These are phyloP conservation scores for Etia nguti DNA, from an alignment of 2,113 vertebrate genomes.

Conservation along the genomic window DNA sequence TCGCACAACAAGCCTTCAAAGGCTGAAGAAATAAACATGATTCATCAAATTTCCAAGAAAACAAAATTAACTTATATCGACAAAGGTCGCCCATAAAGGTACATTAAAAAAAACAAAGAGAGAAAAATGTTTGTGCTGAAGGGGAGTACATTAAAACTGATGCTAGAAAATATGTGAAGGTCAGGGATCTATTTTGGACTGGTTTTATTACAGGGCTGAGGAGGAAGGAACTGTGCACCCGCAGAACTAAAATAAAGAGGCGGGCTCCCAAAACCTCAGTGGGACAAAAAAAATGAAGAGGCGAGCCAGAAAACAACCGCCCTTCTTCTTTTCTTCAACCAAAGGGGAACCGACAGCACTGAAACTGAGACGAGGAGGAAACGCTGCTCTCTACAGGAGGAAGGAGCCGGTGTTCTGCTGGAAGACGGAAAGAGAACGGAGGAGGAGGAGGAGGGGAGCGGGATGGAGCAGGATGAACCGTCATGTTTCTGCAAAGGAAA, in stretches of 20 bases:
- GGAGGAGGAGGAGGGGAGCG: neutral
- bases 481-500: neutral
- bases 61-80: neutral
- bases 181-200: conserved; percentile 53
- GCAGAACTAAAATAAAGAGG: conserved; percentile 54
- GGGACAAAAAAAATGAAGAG: conserved; percentile 36
- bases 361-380: neutral
- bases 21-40: neutral
- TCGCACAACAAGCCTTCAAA: neutral
- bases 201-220: conserved; percentile 64
- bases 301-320: conserved; percentile 8
- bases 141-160: conserved; percentile 40
- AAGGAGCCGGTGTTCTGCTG: neutral
- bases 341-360: neutral
- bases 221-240: conserved; percentile 50
- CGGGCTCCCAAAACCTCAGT: conserved; percentile 51
- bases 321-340: conserved; percentile 15
- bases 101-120: neutral
- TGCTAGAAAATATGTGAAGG: conserved; percentile 40
- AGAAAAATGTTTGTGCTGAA: conserved; percentile 18
- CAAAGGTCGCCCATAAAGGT: neutral
- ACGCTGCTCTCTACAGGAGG: neutral
- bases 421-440: conserved; percentile 6
- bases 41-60: conserved; percentile 10
- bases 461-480: neutral